Base-by-base conservation (phyloP, 37 sponge, comb jelly and placozoan genomes). In the Aphrocallistes beatrix region DNA sequence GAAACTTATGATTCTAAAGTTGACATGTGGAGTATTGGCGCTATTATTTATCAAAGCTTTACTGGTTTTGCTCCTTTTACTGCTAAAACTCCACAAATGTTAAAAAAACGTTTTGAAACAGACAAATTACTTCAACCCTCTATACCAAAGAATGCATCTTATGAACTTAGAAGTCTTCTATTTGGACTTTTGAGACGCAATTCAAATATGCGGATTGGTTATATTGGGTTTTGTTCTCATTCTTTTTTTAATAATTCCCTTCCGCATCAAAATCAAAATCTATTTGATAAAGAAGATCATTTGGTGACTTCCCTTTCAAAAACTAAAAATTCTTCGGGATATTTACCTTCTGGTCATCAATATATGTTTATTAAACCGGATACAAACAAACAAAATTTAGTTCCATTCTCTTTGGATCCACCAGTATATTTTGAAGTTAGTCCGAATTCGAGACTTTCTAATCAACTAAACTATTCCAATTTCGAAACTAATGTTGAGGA, bases 11-110 rank as follows among this genome's bases (percentile, higher is more conserved):
- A 97, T 85, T 88, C 85, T 82, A 88, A 88, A 84, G 94, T 89
- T 25, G 98, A 97, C 83, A 85, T 97, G 40, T 97, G 98, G 98
- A 97, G 98, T 88, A 51, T 94, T 17, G 98, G 98, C 1, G 93
- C 98, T 48, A 94, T 97, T 17, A 81, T 97, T 0, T 97, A 86
- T 88, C 98, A 97, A 89, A 93, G 98, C 82, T 87, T 94, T 36
- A 85, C 91, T 81, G 95, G 98, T 9, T 86, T 48, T 16, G 95
- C 98, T 37, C 98, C 98, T 34, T 97, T 94, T 47, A 83, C 83
- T 39, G 95, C 75, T 30, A 60, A 60, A 60, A 60, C 75, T 60
- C 75, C 75, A 3, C 75, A 60, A 13, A 19, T 60, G 3, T 60
- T 60, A 28, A 60, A 30, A 28, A 60, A 60, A 13, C 10, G 75